Evolutionary conservation across 2,888 invertebrate species (phyloP).

Genomic region (Hedychridium roseum): DNA sequence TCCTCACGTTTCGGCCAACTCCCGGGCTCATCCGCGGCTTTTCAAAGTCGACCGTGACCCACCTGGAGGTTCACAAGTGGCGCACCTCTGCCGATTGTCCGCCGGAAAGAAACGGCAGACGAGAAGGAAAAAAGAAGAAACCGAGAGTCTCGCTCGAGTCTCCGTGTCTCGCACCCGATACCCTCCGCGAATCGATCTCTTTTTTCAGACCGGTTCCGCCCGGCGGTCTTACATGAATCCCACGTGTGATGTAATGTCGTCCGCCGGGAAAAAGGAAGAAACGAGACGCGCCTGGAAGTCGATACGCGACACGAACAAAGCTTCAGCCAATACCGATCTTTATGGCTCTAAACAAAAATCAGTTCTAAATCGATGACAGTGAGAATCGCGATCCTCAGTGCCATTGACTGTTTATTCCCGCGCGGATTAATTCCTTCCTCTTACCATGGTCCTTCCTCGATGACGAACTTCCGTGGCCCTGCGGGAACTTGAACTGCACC

Average conservation of each 20-base stretch:
- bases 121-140: background rate
- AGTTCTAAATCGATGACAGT: too few species aligned
- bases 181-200: slow-evolving; percentile 31
- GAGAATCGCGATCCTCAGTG: background rate
- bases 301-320: background rate
- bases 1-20: too few species aligned
- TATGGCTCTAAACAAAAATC: background rate
- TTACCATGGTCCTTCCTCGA: slow-evolving; percentile 34
- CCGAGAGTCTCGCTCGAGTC: slow-evolving; percentile 13
- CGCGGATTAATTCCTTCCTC: slow-evolving; percentile 5
- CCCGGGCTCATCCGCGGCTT: too few species aligned
- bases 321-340: background rate
- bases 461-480: slow-evolving; percentile 6
- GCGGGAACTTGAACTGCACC: background rate
- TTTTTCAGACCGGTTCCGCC: slow-evolving; percentile 36
- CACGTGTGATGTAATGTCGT: slow-evolving; percentile 33
- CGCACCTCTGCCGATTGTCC: too few species aligned
- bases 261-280: slow-evolving; percentile 18
- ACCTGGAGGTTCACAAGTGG: too few species aligned
- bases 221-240: slow-evolving; percentile 27
- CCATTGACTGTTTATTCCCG: background rate
- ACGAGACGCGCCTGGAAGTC: background rate
- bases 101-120: background rate
- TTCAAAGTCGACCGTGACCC: too few species aligned
- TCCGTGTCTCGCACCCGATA: slow-evolving; percentile 11